Base-by-base conservation (phyloP, 2,888 invertebrate genomes). In the Ommatoiulus sabulosus region DNA sequence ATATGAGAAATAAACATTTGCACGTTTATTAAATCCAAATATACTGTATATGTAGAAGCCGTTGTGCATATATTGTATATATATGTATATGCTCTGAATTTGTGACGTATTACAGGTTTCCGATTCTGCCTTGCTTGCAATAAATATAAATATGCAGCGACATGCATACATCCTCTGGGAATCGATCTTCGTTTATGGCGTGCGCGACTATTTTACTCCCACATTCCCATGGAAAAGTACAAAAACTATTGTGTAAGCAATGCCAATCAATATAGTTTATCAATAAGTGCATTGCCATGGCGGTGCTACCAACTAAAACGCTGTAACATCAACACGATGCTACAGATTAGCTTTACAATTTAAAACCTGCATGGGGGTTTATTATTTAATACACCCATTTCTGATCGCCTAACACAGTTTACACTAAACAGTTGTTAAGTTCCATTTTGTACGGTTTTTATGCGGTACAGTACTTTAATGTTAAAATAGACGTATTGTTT, bases 1-100 rank as follows among this genome's bases (percentile, higher is more conserved):
- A 63, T 63, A n/a, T 63, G 20, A 63, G 8, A 63, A 63, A 63
- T 20, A 4, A n/a, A 20, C 20, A 63, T 63, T 63, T 63, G 63
- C n/a, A 20, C n/a, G 20, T 20, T 63, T 63, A 63, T 63, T 63
- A 63, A 63, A 63, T 63, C 63, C 63, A 63, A 63, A 63, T 52
- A 15, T 17, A 52, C 35, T 35, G 35, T 35, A 1, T 35, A 35
- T 35, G 35, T 35, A 35, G 35, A 35, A 35, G 35, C 35, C 35
- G 0, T 35, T 35, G 35, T 35, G 35, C 35, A 35, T 35, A 35
- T 2, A 35, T 35, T 35, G 35, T 35, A 35, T 35, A 2, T 35
- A 35, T 2, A 35, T 35, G 12, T 52, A 15, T 10, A 52, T 48
- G 48, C 4, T 35, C 35, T 35, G 35, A 35, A 35, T 35, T n/a